Evolutionary conservation across 2,113 vertebrate species (phyloP).

Genomic region (Peromyscus polionotus): DNA sequence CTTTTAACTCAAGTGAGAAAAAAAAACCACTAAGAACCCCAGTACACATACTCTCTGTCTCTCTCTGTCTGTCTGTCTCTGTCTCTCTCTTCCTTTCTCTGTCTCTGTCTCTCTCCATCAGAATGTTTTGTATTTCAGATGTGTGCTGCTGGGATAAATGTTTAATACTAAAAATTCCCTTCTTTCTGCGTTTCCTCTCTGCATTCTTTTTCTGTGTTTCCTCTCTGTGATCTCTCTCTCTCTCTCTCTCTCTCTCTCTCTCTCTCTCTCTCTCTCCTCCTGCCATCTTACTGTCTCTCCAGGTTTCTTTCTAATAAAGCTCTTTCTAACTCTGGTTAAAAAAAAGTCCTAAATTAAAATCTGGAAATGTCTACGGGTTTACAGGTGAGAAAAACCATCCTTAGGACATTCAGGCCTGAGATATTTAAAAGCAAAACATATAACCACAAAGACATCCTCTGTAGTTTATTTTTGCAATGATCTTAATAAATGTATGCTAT

Average conservation of each 20-base stretch:
- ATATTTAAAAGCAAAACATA: neutral
- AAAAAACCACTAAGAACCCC: neutral
- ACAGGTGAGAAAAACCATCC: neutral
- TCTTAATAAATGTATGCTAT: neutral
- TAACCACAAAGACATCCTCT: neutral
- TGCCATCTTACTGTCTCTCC: too few relatives aligned
- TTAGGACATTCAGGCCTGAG: neutral
- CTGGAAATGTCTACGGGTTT: neutral
- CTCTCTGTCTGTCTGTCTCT: too few relatives aligned
- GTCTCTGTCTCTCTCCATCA: too few relatives aligned
- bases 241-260: too few relatives aligned
- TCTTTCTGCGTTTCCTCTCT: too few relatives aligned
- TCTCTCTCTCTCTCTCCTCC: too few relatives aligned
- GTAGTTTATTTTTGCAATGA: neutral
- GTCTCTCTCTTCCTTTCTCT: too few relatives aligned
- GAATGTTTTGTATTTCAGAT: neutral
- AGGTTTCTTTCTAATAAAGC: too few relatives aligned
- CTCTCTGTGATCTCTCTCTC: too few relatives aligned
- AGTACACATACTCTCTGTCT: neutral
- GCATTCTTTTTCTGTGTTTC: too few relatives aligned
- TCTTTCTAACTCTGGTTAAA: too few relatives aligned
- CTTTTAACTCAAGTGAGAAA: neutral
- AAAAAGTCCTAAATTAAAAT: conserved; percentile 6
- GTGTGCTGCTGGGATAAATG: neutral
- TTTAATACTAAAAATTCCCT: neutral